Conservation (phyloP, 1,140 invertebrate genomes). For the Pararge aegeria region DNA sequence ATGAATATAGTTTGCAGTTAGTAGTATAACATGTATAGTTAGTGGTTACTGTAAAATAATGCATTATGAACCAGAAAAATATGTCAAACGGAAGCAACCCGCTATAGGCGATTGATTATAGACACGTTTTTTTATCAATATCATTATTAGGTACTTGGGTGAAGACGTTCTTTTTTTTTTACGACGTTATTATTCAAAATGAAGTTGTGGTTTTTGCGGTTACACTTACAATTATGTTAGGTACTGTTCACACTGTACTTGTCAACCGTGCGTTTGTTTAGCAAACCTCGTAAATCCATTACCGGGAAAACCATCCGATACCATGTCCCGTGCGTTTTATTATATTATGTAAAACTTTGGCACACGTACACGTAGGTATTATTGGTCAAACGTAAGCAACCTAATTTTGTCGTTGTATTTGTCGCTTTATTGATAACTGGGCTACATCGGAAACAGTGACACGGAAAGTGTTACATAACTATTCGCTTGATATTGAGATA, state of each 20-base stretch:
- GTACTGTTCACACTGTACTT: not conserved
- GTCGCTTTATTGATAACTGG: no score
- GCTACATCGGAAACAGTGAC: no score
- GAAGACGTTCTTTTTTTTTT: slow-evolving; percentile 62
- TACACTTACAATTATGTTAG: slow-evolving; percentile 36
- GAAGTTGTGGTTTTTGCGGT: slow-evolving; percentile 63
- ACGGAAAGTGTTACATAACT: no score
- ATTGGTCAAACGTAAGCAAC: no score
- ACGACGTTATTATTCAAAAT: slow-evolving; percentile 57
- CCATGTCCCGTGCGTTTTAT: no score
- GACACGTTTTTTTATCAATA: slow-evolving; percentile 35
- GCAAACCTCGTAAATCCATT: no score
- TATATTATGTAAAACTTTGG: no score
- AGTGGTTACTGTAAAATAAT: slow-evolving; percentile 18
- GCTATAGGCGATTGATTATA: slow-evolving; percentile 30
- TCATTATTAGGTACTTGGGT: slow-evolving; percentile 54
- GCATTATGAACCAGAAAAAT: slow-evolving; percentile 20
- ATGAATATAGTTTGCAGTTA: not conserved
- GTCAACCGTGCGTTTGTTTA: not conserved
- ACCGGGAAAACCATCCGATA: no score
- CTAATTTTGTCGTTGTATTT: no score
- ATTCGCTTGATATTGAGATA: no score
- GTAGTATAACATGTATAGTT: not conserved
- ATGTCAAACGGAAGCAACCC: slow-evolving; percentile 23
- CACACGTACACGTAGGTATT: no score